Base-by-base conservation (phyloP, 2,113 vertebrate genomes). In the Trichomycterus rosablanca region DNA sequence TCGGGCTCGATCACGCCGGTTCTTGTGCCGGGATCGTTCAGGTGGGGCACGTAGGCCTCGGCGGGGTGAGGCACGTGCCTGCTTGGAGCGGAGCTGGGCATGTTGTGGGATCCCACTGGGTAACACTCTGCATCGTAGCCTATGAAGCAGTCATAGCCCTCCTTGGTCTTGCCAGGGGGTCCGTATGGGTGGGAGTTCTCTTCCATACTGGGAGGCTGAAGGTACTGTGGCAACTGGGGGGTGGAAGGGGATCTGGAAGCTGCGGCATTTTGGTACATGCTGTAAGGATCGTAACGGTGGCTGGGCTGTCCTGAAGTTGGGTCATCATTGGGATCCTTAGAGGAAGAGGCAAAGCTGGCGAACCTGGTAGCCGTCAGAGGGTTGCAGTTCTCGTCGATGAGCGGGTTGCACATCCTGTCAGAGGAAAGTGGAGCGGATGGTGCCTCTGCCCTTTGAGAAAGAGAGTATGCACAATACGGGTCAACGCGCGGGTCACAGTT, bases 91-190 rank as follows among this genome's bases (percentile, higher is more conserved):
- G 76, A 52, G 1, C 76, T 78, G 2, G 73, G 81, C 32, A 78
- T 67, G 0, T 4, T 44, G n/a, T 67, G 74, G 60, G 42, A 42
- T 37, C 66, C 79, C 35, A 84, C 39, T 0, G 87, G 84, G 68
- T 19, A 78, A 67, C 88, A 90, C 14, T 90, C 84, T 0, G 71
- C 76, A 26, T 90, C 87, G 7, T 90, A 89, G 28, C 85, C 81
- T 0, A 89, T 84, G 65, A 74, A 89, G 74, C 88, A 90, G 42
- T 87, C 82, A 4, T 89, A 83, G 50, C 88, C 88, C 39, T 90
- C 88, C 59, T 88, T 88, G 61, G 88, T 90, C 76, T 88, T 87
- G 7, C 88, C 87, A 0, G 84, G 80, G 11, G 84, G 83, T 1
- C 85, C 83, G 42, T 87, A 79, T 32, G 81, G 78, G 50, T 83